These are phyloP conservation scores for Falco punctatus DNA, from an alignment of 2,113 vertebrate species.

Conservation along the genomic window DNA sequence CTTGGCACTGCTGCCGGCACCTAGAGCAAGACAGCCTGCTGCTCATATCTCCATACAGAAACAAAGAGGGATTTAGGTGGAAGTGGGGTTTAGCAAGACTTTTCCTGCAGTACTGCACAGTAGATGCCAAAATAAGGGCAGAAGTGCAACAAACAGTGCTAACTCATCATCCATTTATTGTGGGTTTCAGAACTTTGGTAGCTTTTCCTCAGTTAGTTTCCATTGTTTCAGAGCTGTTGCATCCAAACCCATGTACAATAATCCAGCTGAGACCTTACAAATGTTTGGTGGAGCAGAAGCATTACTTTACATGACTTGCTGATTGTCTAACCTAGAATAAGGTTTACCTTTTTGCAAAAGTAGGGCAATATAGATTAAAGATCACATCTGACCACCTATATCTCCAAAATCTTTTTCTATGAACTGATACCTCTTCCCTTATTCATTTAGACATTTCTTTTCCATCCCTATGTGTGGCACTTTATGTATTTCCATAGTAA, in stretches of 20 bases:
- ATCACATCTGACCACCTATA: neutral
- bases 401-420: neutral
- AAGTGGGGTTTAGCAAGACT: neutral
- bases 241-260: neutral
- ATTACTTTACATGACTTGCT: neutral
- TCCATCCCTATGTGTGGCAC: neutral
- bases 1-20: neutral
- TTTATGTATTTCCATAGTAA: neutral
- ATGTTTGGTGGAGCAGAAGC: neutral
- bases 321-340: neutral
- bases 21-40: neutral
- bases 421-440: neutral
- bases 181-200: neutral
- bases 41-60: neutral
- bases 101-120: accelerated
- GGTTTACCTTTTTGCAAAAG: neutral
- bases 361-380: neutral
- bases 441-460: neutral
- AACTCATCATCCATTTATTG: neutral
- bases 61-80: neutral
- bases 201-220: neutral
- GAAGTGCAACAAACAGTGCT: neutral
- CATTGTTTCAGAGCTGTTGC: accelerated
- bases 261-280: neutral
- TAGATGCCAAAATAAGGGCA: accelerated